A percentile compares a stretch with the other conserved stretches of the same genome.
These are phyloP conservation scores for Lophura swinhoii DNA, from an alignment of 2,797 vertebrate genomes.

Conservation along the genomic window DNA sequence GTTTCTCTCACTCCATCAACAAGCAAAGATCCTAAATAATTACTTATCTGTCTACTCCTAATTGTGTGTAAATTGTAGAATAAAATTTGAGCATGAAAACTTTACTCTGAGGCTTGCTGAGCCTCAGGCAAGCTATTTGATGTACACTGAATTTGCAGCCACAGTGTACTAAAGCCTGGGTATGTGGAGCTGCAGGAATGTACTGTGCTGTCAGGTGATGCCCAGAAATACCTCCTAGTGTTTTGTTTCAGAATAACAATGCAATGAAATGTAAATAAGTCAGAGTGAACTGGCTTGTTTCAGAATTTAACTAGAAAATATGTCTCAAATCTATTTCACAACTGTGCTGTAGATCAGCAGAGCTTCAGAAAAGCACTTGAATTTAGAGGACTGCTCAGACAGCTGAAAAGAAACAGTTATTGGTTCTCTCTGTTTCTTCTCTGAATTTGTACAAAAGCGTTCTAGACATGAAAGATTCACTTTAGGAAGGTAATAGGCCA, in stretches of 20 bases:
- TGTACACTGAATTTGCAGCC: neutral
- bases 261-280: neutral
- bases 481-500: neutral
- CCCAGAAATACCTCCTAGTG: conserved; percentile 16
- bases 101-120: neutral
- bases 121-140: neutral
- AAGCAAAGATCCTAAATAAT: neutral
- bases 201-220: neutral
- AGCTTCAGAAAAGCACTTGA: neutral
- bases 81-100: neutral
- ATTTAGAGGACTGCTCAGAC: neutral
- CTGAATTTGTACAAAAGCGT: neutral
- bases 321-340: neutral
- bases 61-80: neutral
- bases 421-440: neutral
- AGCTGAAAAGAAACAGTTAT: neutral
- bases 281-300: neutral
- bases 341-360: neutral
- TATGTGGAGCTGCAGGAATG: neutral
- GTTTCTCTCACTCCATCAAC: neutral
- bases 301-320: neutral
- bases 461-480: neutral
- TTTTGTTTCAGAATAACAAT: neutral
- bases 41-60: neutral
- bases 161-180: neutral